These are phyloP conservation scores for Sinocyclocheilus anophthalmus DNA, from an alignment of 2,113 vertebrate species.

Conservation along the genomic window DNA sequence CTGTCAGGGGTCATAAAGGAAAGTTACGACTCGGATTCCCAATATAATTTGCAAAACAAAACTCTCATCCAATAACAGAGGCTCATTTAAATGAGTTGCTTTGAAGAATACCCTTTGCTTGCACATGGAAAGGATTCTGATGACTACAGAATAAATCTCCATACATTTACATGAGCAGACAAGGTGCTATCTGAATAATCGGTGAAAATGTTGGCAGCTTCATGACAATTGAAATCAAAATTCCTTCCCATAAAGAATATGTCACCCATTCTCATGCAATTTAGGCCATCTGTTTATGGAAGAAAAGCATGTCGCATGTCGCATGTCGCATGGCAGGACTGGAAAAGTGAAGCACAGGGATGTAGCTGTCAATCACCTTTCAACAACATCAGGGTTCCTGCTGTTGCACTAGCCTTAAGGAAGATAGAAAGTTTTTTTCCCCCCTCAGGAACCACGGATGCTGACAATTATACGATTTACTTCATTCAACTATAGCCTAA, in stretches of 20 bases:
- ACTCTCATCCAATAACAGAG: constrained; percentile 58
- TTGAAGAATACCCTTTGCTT: constrained; percentile 67
- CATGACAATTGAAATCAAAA: constrained; percentile 72
- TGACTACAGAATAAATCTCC: constrained; percentile 73
- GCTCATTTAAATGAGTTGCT: constrained; percentile 74
- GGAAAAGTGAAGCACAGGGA: neutral
- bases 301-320: constrained; percentile 28
- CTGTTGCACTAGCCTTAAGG: neutral
- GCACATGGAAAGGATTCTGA: constrained; percentile 69
- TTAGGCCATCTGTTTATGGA: constrained; percentile 51
- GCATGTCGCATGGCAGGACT: neutral
- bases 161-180: constrained; percentile 72
- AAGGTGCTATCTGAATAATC: constrained; percentile 66
- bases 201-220: constrained; percentile 66
- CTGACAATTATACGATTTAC: neutral
- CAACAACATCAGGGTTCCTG: neutral
- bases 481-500: neutral
- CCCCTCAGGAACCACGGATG: neutral
- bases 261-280: constrained; percentile 51
- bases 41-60: constrained; percentile 53
- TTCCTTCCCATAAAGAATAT: constrained; percentile 54
- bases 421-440: neutral
- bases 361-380: constrained; percentile 30
- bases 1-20: constrained; percentile 66
- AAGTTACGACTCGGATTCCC: constrained; percentile 63